A percentile compares a stretch with the other conserved stretches of the same genome.
phyloP scores from a whole-genome alignment of 2,888 invertebrate genomes.

The Therioaphis trifolii region DNA sequence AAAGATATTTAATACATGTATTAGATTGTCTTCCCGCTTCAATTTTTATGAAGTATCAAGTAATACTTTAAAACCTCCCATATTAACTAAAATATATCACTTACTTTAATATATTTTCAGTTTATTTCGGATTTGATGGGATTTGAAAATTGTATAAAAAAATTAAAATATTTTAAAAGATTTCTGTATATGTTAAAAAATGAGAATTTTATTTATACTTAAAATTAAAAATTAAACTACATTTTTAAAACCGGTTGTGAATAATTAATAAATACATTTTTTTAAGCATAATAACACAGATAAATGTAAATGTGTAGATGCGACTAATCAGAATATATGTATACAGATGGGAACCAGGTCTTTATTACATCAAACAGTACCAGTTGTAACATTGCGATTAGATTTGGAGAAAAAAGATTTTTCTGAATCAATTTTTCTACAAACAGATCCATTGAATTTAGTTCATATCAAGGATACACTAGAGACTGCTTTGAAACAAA shows the following conservation, averaged over 20 bases:
- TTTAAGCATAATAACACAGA: slow-evolving; percentile 33
- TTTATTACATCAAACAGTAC: slow-evolving; percentile 58
- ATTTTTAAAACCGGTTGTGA: background rate
- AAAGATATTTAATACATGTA: too few species aligned
- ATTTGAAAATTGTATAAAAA: background rate
- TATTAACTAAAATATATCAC: background rate
- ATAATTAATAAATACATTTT: slow-evolving; percentile 26
- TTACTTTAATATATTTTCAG: background rate
- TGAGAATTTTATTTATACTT: background rate
- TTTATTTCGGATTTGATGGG: background rate
- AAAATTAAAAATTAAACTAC: background rate
- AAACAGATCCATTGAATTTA: slow-evolving; percentile 62
- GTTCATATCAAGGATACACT: slow-evolving; percentile 57
- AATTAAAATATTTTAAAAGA: too few species aligned
- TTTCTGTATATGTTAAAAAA: background rate
- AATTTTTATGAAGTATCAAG: too few species aligned
- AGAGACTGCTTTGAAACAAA: slow-evolving; percentile 62
- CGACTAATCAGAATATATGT: slow-evolving; percentile 47
- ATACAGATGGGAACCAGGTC: slow-evolving; percentile 61
- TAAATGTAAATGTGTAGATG: slow-evolving; percentile 25
- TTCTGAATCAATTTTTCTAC: slow-evolving; percentile 48
- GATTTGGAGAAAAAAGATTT: slow-evolving; percentile 57
- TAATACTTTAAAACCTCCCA: too few species aligned
- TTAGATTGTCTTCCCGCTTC: too few species aligned
- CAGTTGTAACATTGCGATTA: slow-evolving; percentile 58